phyloP scores from a whole-genome alignment of 2,888 invertebrate genomes.

The Lepeophtheirus nordmannii region DNA sequence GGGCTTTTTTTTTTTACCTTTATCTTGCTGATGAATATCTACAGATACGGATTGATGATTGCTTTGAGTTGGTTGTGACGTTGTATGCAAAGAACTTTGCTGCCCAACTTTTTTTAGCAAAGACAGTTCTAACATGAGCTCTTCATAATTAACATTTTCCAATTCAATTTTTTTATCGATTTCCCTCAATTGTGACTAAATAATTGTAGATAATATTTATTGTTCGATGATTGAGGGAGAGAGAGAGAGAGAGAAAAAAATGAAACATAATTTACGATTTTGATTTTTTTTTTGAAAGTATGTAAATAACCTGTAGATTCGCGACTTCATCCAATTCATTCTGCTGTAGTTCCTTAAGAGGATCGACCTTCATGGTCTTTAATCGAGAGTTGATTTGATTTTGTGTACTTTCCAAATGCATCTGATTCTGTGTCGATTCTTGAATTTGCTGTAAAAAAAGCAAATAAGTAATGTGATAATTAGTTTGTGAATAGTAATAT shows the following conservation, averaged over 20 bases:
- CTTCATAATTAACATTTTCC: slow-evolving; percentile 59
- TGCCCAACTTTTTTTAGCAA: not conserved
- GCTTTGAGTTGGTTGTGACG: not conserved
- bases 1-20: not conserved
- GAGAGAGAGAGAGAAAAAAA: not conserved
- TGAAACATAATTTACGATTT: not conserved
- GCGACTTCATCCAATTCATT: not conserved
- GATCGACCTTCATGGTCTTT: not conserved
- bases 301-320: not conserved
- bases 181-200: slow-evolving; percentile 43
- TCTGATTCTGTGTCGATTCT: not conserved
- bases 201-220: not conserved
- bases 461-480: not conserved
- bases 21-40: not conserved
- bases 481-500: too few relatives aligned
- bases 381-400: not conserved
- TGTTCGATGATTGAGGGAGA: not conserved
- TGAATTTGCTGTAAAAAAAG: not conserved
- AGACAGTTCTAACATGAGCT: slow-evolving; percentile 58
- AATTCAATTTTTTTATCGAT: slow-evolving; percentile 74
- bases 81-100: not conserved
- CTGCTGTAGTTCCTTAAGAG: not conserved
- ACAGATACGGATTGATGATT: not conserved
- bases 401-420: not conserved
- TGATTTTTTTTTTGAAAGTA: not conserved